Conservation (phyloP, 2,888 invertebrate species). For the Ophion ellenae region DNA sequence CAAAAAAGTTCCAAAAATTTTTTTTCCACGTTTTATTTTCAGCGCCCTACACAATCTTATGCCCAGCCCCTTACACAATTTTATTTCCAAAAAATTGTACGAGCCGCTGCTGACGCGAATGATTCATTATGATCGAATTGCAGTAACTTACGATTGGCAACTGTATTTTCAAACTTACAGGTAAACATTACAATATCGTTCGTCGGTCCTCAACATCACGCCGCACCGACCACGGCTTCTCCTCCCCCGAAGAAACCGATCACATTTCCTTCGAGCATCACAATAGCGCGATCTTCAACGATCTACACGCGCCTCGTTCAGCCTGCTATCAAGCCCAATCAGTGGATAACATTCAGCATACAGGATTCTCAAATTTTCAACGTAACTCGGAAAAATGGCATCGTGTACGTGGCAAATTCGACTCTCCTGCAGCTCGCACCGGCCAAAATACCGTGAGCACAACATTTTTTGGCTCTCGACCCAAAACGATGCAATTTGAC, state of each 20-base stretch:
- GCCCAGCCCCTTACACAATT: too few relatives aligned
- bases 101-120: too few relatives aligned
- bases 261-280: conserved; percentile 72
- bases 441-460: conserved; percentile 82
- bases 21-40: too few relatives aligned
- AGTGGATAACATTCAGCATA: conserved; percentile 71
- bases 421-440: conserved; percentile 82
- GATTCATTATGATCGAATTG: too few relatives aligned
- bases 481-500: not conserved
- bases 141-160: too few relatives aligned
- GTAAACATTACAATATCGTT: conserved; percentile 78
- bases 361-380: conserved; percentile 83
- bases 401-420: conserved; percentile 85
- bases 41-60: too few relatives aligned
- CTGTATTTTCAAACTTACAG: conserved; percentile 66
- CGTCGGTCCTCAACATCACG: conserved; percentile 77
- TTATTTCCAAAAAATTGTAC: too few relatives aligned
- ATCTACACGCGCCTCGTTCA: conserved; percentile 77
- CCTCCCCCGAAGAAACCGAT: conserved; percentile 71
- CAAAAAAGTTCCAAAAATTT: too few relatives aligned
- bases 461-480: not conserved
- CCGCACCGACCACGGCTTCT: conserved; percentile 74
- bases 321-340: conserved; percentile 71
- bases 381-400: conserved; percentile 85
- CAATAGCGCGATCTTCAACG: conserved; percentile 73